These are phyloP conservation scores for Suricata suricatta DNA, from an alignment of 2,113 vertebrate genomes.

Conservation along the genomic window DNA sequence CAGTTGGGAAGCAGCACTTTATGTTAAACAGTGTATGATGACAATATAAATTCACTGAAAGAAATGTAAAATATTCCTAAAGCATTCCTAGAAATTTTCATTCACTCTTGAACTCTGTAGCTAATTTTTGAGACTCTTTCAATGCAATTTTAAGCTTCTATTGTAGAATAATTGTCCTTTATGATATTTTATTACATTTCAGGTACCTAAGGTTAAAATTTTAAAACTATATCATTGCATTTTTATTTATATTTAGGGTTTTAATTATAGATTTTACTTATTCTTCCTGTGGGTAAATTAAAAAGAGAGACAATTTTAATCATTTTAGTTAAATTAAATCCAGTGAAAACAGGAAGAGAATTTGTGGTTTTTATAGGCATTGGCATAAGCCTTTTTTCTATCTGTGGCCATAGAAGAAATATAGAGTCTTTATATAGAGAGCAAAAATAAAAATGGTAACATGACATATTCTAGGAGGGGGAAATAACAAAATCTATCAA, in stretches of 20 bases:
- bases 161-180: background rate
- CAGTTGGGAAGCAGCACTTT: background rate
- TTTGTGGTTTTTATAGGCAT: background rate
- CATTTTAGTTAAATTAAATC: background rate
- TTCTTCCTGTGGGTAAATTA: background rate
- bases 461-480: background rate
- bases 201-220: background rate
- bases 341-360: background rate
- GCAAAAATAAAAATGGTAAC: background rate
- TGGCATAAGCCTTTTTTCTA: background rate
- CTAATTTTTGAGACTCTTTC: background rate
- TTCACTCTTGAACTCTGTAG: background rate
- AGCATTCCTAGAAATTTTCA: background rate
- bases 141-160: background rate
- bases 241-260: background rate
- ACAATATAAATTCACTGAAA: background rate
- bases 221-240: background rate
- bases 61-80: background rate
- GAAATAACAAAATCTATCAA: background rate
- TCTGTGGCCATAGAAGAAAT: background rate
- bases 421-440: background rate
- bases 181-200: background rate
- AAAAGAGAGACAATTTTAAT: background rate
- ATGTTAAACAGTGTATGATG: background rate
- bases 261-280: background rate